A percentile compares a stretch with the other conserved stretches of the same genome.
These are phyloP conservation scores for Rhysida immarginata DNA, from an alignment of 1,140 invertebrate genomes.

Conservation along the genomic window DNA sequence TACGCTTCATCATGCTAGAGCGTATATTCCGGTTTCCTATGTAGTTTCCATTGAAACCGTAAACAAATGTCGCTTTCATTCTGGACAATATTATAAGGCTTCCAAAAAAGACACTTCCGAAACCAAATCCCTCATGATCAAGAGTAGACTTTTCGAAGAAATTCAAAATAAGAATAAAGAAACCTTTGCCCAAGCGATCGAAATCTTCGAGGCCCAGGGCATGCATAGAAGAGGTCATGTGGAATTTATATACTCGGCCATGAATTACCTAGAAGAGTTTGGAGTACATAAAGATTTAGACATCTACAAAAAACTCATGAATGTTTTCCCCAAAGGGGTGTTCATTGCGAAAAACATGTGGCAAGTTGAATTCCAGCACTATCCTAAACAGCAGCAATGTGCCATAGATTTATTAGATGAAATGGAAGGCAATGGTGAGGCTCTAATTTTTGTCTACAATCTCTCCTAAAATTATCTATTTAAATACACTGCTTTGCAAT, in stretches of 20 bases:
- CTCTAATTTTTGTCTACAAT: no score
- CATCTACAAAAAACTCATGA: conserved; percentile 74
- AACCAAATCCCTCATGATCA: background rate
- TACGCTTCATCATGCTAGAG: no score
- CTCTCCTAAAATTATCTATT: no score
- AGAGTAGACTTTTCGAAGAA: conserved; percentile 31
- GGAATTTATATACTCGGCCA: conserved; percentile 80
- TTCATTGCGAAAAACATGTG: conserved; percentile 64
- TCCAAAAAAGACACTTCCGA: background rate
- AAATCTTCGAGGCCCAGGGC: conserved; percentile 45
- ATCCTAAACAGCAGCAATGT: conserved; percentile 86
- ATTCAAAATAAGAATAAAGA: conserved; percentile 49
- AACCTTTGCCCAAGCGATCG: conserved; percentile 53
- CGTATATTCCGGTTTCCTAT: no score
- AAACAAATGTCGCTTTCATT: no score
- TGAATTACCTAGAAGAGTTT: conserved; percentile 78
- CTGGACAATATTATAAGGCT: background rate
- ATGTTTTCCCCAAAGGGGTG: conserved; percentile 83
- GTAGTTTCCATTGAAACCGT: no score
- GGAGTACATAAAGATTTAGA: conserved; percentile 78
- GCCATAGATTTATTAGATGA: conserved; percentile 67
- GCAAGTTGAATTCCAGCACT: conserved; percentile 78
- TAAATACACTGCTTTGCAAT: no score
- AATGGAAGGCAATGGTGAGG: conserved; percentile 74
- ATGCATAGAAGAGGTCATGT: conserved; percentile 58